Conservation (phyloP, 35 echinoderm and acorn worm genomes). For the Amphiura filiformis region DNA sequence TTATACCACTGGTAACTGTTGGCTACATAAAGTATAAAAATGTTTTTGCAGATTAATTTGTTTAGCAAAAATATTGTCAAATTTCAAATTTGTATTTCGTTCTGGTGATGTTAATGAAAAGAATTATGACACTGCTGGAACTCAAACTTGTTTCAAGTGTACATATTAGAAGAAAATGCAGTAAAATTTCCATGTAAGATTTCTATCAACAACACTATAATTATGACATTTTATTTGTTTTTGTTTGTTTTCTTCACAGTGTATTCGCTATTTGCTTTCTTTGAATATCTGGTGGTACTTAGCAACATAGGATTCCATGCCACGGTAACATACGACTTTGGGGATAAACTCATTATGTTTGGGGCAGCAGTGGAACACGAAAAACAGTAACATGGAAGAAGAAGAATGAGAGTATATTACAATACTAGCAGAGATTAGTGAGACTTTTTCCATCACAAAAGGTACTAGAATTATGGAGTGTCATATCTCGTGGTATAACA, state of each 20-base stretch:
- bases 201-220: neutral
- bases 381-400: slow-evolving; percentile 4
- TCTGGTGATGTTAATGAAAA: no score
- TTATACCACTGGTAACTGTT: no score
- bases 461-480: no score
- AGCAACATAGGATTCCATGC: slow-evolving; percentile 66
- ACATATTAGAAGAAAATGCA: neutral
- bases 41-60: no score
- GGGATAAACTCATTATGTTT: slow-evolving; percentile 27
- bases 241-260: slow-evolving; percentile 27
- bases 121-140: neutral
- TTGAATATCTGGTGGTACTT: slow-evolving; percentile 71
- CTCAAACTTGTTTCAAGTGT: neutral
- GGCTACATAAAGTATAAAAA: no score
- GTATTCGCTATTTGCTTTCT: slow-evolving; percentile 62
- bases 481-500: no score
- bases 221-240: neutral
- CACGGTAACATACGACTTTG: slow-evolving; percentile 43
- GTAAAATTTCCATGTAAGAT: neutral
- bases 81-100: no score
- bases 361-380: neutral
- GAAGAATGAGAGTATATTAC: no score
- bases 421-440: no score
- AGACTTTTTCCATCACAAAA: no score
- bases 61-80: no score